Evolutionary conservation across 2,797 vertebrate species (phyloP).

Genomic region (Carcharodon carcharias): DNA sequence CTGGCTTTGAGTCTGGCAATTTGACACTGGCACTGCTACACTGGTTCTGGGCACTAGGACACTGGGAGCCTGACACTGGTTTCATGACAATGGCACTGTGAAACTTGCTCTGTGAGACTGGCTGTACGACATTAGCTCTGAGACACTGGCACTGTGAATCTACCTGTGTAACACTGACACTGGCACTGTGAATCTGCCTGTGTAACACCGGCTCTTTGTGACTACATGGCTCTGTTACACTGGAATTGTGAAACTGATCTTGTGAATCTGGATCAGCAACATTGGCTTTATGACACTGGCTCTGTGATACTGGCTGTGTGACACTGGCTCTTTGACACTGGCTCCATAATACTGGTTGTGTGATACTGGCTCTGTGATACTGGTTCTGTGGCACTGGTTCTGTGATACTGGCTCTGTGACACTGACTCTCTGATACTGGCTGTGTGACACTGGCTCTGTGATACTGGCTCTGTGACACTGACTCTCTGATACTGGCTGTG

Average conservation of each 20-base stretch:
- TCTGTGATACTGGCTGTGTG: neutral
- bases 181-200: neutral
- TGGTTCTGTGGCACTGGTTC: neutral
- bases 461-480: neutral
- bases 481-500: neutral
- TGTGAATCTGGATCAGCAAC: neutral
- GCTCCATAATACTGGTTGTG: neutral
- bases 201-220: neutral
- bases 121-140: no score
- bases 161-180: no score
- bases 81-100: no score
- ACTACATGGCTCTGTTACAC: neutral
- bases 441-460: neutral
- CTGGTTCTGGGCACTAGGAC: neutral
- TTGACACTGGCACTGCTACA: neutral
- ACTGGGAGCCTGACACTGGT: no score
- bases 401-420: neutral
- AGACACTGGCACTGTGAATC: no score
- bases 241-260: neutral
- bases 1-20: neutral
- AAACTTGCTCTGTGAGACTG: no score
- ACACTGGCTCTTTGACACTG: no score
- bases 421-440: neutral
- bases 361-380: neutral
- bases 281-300: neutral